A percentile compares a stretch with the other conserved stretches of the same genome.
phyloP scores from a whole-genome alignment of 1,140 invertebrate species.

The Mesaphorura yosii region DNA sequence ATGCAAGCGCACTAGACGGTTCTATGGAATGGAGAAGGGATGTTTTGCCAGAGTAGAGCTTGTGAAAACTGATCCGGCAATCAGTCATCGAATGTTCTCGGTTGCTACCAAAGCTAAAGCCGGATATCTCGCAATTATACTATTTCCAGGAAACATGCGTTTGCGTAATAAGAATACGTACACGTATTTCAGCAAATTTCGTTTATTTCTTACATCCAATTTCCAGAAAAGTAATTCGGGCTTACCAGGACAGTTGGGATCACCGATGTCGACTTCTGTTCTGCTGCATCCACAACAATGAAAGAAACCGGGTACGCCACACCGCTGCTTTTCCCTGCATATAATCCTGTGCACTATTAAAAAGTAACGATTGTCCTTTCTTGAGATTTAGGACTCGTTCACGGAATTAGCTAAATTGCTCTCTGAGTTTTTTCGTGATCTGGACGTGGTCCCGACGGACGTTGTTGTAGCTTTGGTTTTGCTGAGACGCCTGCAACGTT shows the following conservation, averaged over 20 bases:
- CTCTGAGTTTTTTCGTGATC: conserved; percentile 77
- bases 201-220: background rate
- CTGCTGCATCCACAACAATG: conserved; percentile 70
- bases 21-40: no score
- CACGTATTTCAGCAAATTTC: no score
- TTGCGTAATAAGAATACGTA: no score
- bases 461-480: conserved; percentile 75
- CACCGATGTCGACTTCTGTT: conserved; percentile 70
- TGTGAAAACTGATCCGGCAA: no score
- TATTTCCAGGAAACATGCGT: no score
- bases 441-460: conserved; percentile 85
- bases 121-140: no score
- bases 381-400: conserved; percentile 55
- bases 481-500: conserved; percentile 67
- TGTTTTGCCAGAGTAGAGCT: no score
- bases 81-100: no score
- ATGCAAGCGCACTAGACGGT: no score
- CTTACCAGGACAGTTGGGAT: conserved; percentile 85
- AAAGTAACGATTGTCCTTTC: background rate
- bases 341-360: background rate
- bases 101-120: no score
- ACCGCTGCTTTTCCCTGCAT: background rate
- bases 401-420: conserved; percentile 72
- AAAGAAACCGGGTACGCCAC: conserved; percentile 53
- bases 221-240: conserved; percentile 67